phyloP scores from a whole-genome alignment of 2,113 vertebrate species.

The Podarcis cretensis region DNA sequence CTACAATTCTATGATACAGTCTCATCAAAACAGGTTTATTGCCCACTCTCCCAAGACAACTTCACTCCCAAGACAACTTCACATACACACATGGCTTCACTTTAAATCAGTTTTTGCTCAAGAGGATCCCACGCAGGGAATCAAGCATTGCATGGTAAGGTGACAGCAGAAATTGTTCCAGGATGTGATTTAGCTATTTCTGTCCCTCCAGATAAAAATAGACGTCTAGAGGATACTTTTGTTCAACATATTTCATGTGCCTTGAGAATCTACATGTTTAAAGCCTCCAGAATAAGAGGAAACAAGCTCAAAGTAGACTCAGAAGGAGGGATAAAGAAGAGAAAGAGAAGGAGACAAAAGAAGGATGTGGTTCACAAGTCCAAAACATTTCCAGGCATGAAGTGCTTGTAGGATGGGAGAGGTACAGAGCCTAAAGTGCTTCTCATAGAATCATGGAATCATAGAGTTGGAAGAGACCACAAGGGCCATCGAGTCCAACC shows the following conservation, averaged over 20 bases:
- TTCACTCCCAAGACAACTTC: too few species aligned
- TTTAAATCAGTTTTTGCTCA: background rate
- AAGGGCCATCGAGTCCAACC: too few species aligned
- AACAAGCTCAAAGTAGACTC: background rate
- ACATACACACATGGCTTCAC: background rate
- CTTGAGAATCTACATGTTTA: background rate
- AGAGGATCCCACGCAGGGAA: constrained; percentile 10
- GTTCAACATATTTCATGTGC: constrained; percentile 2
- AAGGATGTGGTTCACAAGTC: background rate
- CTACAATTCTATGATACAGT: too few species aligned
- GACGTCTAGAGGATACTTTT: background rate
- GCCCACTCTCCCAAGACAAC: background rate
- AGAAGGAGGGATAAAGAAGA: background rate
- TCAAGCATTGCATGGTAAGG: background rate
- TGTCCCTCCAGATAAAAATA: constrained; percentile 30
- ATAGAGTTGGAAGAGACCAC: too few species aligned
- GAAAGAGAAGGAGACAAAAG: background rate
- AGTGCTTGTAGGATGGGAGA: background rate
- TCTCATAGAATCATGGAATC: too few species aligned
- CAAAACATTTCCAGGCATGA: background rate
- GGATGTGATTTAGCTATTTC: constrained; percentile 19
- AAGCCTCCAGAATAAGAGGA: background rate
- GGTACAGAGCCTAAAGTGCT: background rate
- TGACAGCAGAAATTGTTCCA: constrained; percentile 12
- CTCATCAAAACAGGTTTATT: background rate